Evolutionary conservation across 2,888 invertebrate species (phyloP).

Genomic region (Vesta saturnalis): DNA sequence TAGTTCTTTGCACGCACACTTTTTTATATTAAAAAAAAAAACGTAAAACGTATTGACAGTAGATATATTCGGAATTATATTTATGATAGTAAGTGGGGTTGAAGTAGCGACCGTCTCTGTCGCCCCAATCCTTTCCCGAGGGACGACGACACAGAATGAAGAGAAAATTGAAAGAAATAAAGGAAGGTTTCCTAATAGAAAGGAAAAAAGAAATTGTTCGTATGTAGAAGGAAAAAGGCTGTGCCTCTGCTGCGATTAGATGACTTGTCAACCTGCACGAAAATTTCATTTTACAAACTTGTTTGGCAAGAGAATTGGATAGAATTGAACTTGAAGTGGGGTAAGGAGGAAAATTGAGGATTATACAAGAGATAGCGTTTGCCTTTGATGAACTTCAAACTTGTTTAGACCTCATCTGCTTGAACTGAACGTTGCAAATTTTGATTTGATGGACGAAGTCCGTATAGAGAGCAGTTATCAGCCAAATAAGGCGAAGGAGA

Average conservation of each 20-base stretch:
- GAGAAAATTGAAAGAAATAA: constrained; percentile 66
- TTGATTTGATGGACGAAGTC: constrained; percentile 37
- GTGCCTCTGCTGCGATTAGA: constrained; percentile 62
- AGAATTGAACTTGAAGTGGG: constrained; percentile 64
- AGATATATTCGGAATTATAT: constrained; percentile 33
- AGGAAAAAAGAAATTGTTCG: constrained; percentile 58
- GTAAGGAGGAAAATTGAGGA: constrained; percentile 53
- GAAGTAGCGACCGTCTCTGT: constrained; percentile 32
- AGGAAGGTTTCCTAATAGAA: constrained; percentile 59
- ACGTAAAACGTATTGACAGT: constrained; percentile 32
- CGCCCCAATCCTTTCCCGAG: constrained; percentile 50
- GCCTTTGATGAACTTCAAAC: constrained; percentile 57
- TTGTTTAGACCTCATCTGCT: constrained; percentile 55
- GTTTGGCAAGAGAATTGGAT: constrained; percentile 68
- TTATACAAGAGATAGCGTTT: constrained; percentile 55
- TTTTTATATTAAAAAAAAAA: constrained; percentile 9
- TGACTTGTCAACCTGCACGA: constrained; percentile 68
- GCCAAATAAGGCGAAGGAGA: constrained; percentile 24
- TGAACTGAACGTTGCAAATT: constrained; percentile 38
- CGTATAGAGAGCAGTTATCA: constrained; percentile 26
- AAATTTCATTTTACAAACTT: constrained; percentile 70
- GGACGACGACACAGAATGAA: constrained; percentile 62
- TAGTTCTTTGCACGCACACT: constrained; percentile 14
- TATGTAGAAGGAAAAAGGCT: constrained; percentile 51
- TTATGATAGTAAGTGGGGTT: constrained; percentile 34